A percentile compares a stretch with the other conserved stretches of the same genome.
Evolutionary conservation across 1,140 invertebrate species (phyloP).

Genomic region (Lepidurus apus): DNA sequence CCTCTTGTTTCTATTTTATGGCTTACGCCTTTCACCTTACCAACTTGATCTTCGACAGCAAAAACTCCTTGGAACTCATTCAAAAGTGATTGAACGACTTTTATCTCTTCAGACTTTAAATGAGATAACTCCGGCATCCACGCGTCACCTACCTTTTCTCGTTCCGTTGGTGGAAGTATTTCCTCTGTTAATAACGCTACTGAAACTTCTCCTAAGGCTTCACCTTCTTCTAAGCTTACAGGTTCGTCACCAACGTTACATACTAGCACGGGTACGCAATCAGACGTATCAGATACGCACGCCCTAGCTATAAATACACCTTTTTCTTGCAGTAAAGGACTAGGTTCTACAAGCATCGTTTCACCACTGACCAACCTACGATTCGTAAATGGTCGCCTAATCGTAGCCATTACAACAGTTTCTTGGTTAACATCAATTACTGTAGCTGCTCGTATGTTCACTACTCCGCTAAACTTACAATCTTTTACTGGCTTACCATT

Average conservation of each 20-base stretch:
- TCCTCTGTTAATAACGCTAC: background rate
- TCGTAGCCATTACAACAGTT: background rate
- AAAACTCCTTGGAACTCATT: background rate
- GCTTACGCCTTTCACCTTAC: background rate
- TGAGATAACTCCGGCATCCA: background rate
- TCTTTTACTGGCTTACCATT: background rate
- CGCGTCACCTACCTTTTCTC: background rate
- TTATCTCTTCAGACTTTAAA: background rate
- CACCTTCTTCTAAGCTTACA: background rate
- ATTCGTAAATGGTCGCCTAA: background rate
- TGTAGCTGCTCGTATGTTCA: background rate
- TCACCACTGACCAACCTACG: background rate
- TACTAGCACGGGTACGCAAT: background rate
- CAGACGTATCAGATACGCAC: background rate
- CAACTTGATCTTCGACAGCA: background rate
- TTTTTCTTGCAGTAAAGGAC: background rate
- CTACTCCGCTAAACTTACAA: conserved; percentile 1
- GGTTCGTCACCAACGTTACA: background rate
- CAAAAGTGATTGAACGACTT: background rate
- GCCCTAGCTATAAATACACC: background rate
- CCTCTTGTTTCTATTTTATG: background rate
- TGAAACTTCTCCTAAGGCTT: background rate
- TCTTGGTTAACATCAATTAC: background rate
- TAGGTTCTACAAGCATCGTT: background rate
- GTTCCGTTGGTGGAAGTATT: background rate